Evolutionary conservation across 2,797 vertebrate species (phyloP).

Genomic region (Poecilia velifera): DNA sequence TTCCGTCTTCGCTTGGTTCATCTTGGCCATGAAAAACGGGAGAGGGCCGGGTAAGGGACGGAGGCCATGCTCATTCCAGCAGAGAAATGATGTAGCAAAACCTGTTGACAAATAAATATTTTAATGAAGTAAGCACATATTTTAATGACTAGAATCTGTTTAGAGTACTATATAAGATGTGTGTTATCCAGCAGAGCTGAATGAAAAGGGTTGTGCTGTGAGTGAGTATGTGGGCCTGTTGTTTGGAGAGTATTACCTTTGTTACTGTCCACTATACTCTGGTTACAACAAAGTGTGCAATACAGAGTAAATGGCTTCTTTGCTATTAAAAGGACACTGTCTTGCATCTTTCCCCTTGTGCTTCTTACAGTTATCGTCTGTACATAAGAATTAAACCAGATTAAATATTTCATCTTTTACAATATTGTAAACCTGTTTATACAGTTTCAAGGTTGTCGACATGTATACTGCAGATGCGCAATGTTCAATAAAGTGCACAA

Average conservation of each 20-base stretch:
- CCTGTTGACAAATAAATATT: conserved; percentile 71
- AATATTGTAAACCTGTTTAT: conserved; percentile 78
- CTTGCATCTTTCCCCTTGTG: conserved; percentile 44
- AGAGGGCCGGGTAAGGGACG: conserved; percentile 29
- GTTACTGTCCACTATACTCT: conserved; percentile 62
- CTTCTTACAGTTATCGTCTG: conserved; percentile 67
- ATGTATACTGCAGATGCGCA: conserved; percentile 68
- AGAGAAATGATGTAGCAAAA: conserved; percentile 77
- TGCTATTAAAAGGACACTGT: conserved; percentile 64
- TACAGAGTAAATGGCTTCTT: conserved; percentile 64
- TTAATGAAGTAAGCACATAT: conserved; percentile 81
- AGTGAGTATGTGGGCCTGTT: conserved; percentile 48
- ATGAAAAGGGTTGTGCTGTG: conserved; percentile 32
- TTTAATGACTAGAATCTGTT: conserved; percentile 76
- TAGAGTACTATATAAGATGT: conserved; percentile 73
- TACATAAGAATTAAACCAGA: conserved; percentile 68
- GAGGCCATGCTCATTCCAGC: conserved; percentile 54
- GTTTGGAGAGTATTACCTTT: conserved; percentile 54
- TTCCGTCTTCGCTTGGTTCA: conserved; percentile 61
- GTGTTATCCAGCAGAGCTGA: conserved; percentile 58
- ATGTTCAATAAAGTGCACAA: conserved; percentile 79
- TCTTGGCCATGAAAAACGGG: conserved; percentile 19
- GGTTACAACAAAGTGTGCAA: conserved; percentile 72
- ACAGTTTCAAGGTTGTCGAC: conserved; percentile 73
- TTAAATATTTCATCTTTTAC: conserved; percentile 70